phyloP scores from a whole-genome alignment of 2,113 vertebrate genomes.

The Delphinus delphis region DNA sequence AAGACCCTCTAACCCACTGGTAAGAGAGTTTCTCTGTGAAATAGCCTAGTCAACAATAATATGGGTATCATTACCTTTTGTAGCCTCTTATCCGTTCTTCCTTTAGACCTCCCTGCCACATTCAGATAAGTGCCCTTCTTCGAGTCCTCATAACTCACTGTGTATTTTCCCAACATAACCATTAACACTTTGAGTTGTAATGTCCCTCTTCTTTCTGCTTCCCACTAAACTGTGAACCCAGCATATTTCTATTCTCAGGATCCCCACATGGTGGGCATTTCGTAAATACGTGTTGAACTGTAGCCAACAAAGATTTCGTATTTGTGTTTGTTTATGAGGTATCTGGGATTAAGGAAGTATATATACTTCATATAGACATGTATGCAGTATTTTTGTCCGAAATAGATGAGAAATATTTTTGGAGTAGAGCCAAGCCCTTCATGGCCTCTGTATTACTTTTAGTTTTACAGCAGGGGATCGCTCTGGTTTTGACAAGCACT shows the following conservation, averaged over 20 bases:
- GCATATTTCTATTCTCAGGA: not conserved
- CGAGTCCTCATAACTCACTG: not conserved
- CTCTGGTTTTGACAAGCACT: conserved; percentile 75
- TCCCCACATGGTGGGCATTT: not conserved
- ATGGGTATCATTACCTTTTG: not conserved
- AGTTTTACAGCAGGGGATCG: conserved; percentile 56
- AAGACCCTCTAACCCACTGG: not conserved
- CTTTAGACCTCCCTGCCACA: not conserved
- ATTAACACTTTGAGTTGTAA: not conserved
- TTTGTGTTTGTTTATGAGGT: not conserved
- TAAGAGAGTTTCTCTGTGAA: not conserved
- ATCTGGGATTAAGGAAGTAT: not conserved
- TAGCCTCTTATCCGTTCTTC: not conserved
- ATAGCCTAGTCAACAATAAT: not conserved
- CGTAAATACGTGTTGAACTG: not conserved
- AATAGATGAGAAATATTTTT: conserved; percentile 45
- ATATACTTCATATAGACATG: not conserved
- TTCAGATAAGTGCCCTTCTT: not conserved
- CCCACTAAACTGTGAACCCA: not conserved
- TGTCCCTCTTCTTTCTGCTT: not conserved
- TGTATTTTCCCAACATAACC: not conserved
- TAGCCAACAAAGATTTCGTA: not conserved
- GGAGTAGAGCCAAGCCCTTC: not conserved
- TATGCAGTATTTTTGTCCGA: conserved; percentile 12
- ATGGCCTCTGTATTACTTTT: conserved; percentile 42